Conservation (phyloP, 2,113 vertebrate species). For the Tor tambroides region DNA sequence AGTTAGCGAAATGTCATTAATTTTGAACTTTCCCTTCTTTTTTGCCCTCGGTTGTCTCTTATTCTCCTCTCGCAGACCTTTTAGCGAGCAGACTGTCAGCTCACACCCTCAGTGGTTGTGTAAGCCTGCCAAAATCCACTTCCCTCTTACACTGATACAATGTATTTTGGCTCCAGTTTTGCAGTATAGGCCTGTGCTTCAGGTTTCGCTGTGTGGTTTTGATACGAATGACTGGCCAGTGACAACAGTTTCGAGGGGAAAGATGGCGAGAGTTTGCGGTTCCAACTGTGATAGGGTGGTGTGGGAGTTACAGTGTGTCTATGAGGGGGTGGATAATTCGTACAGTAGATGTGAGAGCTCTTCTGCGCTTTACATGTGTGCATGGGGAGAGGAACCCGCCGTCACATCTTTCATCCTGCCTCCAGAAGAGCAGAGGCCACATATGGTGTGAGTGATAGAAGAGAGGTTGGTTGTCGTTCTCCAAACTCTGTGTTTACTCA, state of each 20-base stretch:
- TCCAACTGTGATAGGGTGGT: conserved; percentile 27
- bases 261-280: conserved; percentile 45
- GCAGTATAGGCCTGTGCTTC: conserved; percentile 22
- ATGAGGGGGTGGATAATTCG: conserved; percentile 14
- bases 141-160: conserved; percentile 38
- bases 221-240: conserved; percentile 41
- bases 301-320: not conserved
- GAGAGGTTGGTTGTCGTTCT: conserved; percentile 21
- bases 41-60: not conserved
- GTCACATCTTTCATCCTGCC: conserved; percentile 36
- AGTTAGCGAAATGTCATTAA: conserved; percentile 2
- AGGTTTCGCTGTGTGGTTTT: conserved; percentile 51
- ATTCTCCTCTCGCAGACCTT: not conserved
- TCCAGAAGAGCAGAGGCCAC: conserved; percentile 22
- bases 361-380: conserved; percentile 5
- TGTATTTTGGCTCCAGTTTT: conserved; percentile 41
- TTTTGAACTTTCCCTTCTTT: not conserved
- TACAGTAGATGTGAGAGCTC: conserved; percentile 40
- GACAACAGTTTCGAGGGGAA: conserved; percentile 44
- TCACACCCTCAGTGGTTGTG: conserved; percentile 26
- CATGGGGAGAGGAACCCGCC: not conserved
- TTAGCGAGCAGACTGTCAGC: not conserved
- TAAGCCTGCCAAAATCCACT: conserved; percentile 32
- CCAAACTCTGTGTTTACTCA: conserved; percentile 42
- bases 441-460: conserved; percentile 23